Evolutionary conservation across 2,888 invertebrate genomes (phyloP).

Genomic region (Deroplatys truncata): DNA sequence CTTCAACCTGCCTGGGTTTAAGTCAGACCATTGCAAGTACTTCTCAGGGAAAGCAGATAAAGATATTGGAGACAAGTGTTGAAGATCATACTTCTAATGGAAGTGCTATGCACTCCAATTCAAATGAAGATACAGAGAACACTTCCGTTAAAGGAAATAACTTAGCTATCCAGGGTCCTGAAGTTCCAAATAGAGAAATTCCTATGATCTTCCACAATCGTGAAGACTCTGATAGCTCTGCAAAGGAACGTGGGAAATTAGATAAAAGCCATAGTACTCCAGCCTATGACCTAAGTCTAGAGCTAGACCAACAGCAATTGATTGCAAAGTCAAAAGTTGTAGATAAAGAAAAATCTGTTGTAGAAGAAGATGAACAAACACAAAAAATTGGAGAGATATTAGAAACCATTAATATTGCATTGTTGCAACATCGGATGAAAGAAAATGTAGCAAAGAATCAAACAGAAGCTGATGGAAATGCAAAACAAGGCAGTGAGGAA

Average conservation of each 20-base stretch:
- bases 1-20: conserved; percentile 61
- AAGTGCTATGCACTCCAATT: conserved; percentile 21
- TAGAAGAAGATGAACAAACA: conserved; percentile 37
- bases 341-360: conserved; percentile 31
- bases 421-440: conserved; percentile 38
- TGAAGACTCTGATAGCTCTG: background rate
- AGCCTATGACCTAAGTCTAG: conserved; percentile 58
- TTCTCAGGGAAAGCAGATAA: background rate
- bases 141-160: background rate
- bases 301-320: background rate
- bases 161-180: background rate
- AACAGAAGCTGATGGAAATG: background rate
- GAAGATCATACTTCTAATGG: conserved; percentile 15
- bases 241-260: conserved; percentile 53
- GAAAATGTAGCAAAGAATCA: conserved; percentile 15
- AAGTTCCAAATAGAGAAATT: background rate
- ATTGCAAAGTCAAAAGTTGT: background rate
- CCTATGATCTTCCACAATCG: background rate
- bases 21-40: conserved; percentile 30
- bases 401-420: conserved; percentile 44
- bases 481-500: background rate
- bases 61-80: background rate
- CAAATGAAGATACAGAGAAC: background rate
- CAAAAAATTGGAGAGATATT: conserved; percentile 35
- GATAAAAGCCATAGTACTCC: conserved; percentile 83